Conservation (phyloP, 1,140 invertebrate genomes). For the Drosophila simulans region DNA sequence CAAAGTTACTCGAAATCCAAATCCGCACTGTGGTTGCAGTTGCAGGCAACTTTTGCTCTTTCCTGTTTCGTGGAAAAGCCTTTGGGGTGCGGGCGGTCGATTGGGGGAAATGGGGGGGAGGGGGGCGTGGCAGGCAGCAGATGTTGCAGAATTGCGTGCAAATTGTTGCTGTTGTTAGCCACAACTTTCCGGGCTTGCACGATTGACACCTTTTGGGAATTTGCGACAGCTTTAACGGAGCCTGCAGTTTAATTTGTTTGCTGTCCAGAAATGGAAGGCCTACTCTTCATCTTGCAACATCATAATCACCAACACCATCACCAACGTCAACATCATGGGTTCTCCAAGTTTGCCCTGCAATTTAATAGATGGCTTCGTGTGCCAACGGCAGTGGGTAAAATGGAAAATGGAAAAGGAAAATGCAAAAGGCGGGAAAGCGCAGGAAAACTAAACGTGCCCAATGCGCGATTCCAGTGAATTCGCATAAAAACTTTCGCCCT, state of each 20-base stretch:
- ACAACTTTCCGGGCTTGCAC: conserved; percentile 68
- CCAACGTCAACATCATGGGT: neutral
- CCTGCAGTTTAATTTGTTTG: conserved; percentile 54
- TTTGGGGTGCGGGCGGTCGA: neutral
- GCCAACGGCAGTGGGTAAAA: conserved; percentile 35
- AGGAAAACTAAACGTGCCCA: conserved; percentile 69
- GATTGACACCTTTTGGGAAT: conserved; percentile 75
- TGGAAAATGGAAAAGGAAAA: conserved; percentile 13
- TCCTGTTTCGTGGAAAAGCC: conserved; percentile 53
- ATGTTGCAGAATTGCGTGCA: conserved; percentile 50
- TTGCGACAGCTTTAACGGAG: conserved; percentile 62
- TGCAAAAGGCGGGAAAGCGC: neutral
- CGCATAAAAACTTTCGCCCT: conserved; percentile 60
- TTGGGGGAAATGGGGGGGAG: neutral
- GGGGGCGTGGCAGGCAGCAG: conserved; percentile 21
- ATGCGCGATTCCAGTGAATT: conserved; percentile 61
- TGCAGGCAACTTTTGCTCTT: conserved; percentile 77
- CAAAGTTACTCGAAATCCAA: conserved; percentile 63
- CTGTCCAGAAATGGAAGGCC: conserved; percentile 34
- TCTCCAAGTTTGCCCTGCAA: conserved; percentile 28
- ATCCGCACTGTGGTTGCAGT: conserved; percentile 49
- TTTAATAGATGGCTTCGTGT: conserved; percentile 56
- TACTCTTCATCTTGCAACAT: conserved; percentile 27
- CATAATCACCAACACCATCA: conserved; percentile 21
- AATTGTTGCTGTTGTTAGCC: conserved; percentile 49